A percentile compares a stretch with the other conserved stretches of the same genome.
phyloP scores from a whole-genome alignment of 2,113 vertebrate species.

The Albula glossodonta region DNA sequence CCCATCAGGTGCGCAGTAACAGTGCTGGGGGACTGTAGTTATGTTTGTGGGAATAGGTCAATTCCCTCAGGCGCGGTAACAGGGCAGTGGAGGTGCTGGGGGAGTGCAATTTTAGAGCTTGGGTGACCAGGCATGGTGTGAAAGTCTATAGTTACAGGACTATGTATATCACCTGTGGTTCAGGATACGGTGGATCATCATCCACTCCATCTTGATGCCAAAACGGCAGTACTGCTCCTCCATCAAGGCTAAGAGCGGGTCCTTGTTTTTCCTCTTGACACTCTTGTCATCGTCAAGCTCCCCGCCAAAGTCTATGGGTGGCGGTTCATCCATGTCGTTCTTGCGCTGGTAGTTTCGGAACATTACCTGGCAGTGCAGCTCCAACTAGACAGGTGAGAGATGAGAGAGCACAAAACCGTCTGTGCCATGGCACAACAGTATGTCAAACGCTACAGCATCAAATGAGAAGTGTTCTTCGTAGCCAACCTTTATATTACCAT shows the following conservation, averaged over 20 bases:
- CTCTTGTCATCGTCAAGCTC: constrained; percentile 89
- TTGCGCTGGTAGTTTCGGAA: constrained; percentile 98
- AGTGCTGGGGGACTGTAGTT: not conserved
- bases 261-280: constrained; percentile 89
- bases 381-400: constrained; percentile 69
- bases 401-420: not conserved
- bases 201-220: constrained; percentile 97
- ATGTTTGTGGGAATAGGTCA: not conserved
- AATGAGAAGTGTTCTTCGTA: not conserved
- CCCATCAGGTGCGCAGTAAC: too few relatives aligned
- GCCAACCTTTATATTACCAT: not conserved
- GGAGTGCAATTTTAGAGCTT: not conserved
- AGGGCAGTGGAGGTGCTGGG: not conserved
- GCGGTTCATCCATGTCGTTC: constrained; percentile 98
- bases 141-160: too few relatives aligned
- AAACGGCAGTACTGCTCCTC: constrained; percentile 94
- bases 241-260: constrained; percentile 90
- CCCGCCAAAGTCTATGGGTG: constrained; percentile 81
- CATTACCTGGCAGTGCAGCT: constrained; percentile 97
- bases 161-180: constrained; percentile 83
- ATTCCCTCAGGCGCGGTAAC: too few relatives aligned
- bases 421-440: not conserved
- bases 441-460: not conserved
- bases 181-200: constrained; percentile 93
- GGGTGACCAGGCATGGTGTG: too few relatives aligned